A percentile compares a stretch with the other conserved stretches of the same genome.
These are phyloP conservation scores for Drosophila ficusphila DNA, from an alignment of 1,140 invertebrate genomes.

Conservation along the genomic window DNA sequence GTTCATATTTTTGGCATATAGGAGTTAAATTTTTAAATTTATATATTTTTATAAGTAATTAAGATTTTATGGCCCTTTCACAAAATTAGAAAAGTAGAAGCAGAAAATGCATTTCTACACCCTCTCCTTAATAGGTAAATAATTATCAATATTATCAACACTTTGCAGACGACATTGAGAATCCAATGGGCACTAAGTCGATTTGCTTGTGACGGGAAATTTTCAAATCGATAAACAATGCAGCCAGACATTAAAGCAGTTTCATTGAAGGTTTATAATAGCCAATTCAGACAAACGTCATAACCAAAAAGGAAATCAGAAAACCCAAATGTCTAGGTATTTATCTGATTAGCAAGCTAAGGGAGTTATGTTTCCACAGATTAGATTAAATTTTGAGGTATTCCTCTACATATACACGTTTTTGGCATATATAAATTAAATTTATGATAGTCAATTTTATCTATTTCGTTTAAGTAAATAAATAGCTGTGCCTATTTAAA, in stretches of 20 bases:
- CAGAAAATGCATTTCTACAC: conserved; percentile 30
- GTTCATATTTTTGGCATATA: background rate
- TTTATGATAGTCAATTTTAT: background rate
- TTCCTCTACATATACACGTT: background rate
- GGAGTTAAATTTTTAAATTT: background rate
- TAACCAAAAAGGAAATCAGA: conserved; percentile 6
- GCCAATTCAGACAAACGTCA: conserved; percentile 22
- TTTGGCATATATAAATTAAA: background rate
- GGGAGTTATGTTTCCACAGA: conserved; percentile 5
- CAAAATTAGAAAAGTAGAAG: background rate
- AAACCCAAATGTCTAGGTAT: conserved; percentile 26
- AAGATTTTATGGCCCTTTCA: background rate
- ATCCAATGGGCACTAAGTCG: too few species aligned
- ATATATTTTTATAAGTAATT: background rate
- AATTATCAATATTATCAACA: background rate
- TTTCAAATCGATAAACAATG: conserved; percentile 49
- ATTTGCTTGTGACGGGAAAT: conserved; percentile 40
- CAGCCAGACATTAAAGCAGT: conserved; percentile 24
- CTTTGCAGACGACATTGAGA: too few species aligned
- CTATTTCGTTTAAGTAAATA: background rate
- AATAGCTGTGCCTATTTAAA: background rate
- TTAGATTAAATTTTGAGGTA: conserved; percentile 4
- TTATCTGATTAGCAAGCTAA: conserved; percentile 9
- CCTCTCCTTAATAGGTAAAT: conserved; percentile 42
- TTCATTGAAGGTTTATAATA: conserved; percentile 13